A percentile compares a stretch with the other conserved stretches of the same genome.
phyloP scores from a whole-genome alignment of 2,888 invertebrate species.

The Crioceris asparagi region DNA sequence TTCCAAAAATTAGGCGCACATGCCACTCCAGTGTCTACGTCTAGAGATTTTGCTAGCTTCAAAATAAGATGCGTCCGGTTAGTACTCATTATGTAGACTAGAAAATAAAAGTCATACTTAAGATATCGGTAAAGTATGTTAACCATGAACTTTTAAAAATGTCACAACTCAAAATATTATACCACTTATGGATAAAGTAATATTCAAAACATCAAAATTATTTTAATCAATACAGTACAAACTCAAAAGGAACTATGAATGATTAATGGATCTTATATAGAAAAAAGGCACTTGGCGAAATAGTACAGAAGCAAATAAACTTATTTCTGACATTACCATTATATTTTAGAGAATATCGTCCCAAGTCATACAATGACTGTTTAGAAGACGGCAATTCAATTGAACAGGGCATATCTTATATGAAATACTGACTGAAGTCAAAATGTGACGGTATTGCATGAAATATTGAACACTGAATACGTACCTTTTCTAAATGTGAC shows the following conservation, averaged over 20 bases:
- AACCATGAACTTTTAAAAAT: too few species aligned
- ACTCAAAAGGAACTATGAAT: neutral
- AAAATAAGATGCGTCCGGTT: too few species aligned
- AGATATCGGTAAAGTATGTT: too few species aligned
- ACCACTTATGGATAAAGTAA: neutral
- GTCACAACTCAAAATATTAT: neutral
- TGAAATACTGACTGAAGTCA: slow-evolving; percentile 1
- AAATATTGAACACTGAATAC: slow-evolving; percentile 1
- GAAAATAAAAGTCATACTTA: too few species aligned
- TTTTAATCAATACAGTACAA: neutral
- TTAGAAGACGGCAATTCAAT: neutral
- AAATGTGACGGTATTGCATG: slow-evolving; percentile 1
- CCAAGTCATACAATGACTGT: neutral
- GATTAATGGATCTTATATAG: neutral
- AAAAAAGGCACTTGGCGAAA: too few species aligned
- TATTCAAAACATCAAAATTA: neutral
- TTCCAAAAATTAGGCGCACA: too few species aligned
- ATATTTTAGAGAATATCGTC: neutral
- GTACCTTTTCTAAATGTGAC: slow-evolving; percentile 3
- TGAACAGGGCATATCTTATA: neutral
- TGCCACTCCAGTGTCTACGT: too few species aligned
- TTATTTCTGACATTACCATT: too few species aligned
- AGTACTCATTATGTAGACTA: too few species aligned
- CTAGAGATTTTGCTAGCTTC: too few species aligned
- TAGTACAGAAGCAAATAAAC: too few species aligned